These are phyloP conservation scores for Marisa cornuarietis DNA, from an alignment of 1,140 invertebrate species.

Conservation along the genomic window DNA sequence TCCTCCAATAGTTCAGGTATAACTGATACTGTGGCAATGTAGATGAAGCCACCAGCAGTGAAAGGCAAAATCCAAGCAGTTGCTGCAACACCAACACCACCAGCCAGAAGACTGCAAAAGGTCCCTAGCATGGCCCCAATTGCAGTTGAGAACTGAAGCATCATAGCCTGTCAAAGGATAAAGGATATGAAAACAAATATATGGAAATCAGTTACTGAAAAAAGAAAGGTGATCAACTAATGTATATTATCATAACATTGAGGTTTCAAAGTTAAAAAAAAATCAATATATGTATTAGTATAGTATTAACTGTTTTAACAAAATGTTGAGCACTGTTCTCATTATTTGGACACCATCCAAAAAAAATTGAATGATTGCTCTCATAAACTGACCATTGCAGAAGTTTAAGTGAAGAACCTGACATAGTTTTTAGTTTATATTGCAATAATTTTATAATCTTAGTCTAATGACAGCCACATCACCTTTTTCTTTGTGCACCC, in stretches of 20 bases:
- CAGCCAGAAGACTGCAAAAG: slow-evolving; percentile 82
- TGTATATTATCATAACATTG: no score
- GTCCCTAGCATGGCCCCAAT: slow-evolving; percentile 93
- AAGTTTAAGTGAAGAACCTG: no score
- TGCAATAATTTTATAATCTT: no score
- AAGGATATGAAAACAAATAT: slow-evolving; percentile 39
- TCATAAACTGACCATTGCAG: no score
- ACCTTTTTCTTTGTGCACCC: slow-evolving; percentile 88
- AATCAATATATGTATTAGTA: no score
- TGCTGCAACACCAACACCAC: slow-evolving; percentile 74
- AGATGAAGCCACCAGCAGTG: slow-evolving; percentile 97
- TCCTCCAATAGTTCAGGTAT: slow-evolving; percentile 90
- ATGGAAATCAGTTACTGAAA: background rate
- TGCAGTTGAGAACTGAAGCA: slow-evolving; percentile 91
- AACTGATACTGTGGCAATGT: slow-evolving; percentile 94
- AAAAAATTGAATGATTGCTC: no score
- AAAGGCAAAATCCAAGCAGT: slow-evolving; percentile 91
- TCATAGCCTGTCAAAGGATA: slow-evolving; percentile 78
- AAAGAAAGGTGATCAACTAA: background rate
- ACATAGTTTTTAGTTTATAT: no score
- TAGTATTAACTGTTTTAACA: no score
- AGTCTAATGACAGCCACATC: slow-evolving; percentile 16
- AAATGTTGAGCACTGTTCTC: no score
- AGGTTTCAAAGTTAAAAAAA: no score
- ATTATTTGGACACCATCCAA: no score